These are phyloP conservation scores for Pogonus chalceus DNA, from an alignment of 1,140 invertebrate genomes.

Conservation along the genomic window DNA sequence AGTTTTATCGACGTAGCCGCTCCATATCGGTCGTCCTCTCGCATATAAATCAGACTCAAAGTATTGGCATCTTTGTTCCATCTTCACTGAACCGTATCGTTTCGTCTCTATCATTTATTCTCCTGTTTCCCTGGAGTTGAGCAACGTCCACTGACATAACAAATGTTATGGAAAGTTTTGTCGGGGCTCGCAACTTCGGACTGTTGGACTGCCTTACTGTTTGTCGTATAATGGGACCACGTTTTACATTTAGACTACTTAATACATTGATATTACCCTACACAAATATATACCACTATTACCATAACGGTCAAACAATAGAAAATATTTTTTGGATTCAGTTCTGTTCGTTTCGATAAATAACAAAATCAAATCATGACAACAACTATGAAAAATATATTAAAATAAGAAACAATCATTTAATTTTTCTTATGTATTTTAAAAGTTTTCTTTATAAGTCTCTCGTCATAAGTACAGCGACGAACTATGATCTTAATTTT, in stretches of 20 bases:
- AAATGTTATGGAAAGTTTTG: conserved; percentile 15
- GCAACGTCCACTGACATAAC: conserved; percentile 19
- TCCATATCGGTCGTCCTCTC: background rate
- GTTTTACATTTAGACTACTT: background rate
- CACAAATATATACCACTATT: too few species aligned
- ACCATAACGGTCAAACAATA: too few species aligned
- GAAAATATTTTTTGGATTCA: too few species aligned
- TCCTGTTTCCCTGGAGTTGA: background rate
- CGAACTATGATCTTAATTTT: too few species aligned
- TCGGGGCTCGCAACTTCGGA: conserved; percentile 10
- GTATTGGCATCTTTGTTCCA: background rate
- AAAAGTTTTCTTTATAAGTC: too few species aligned
- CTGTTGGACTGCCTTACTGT: background rate
- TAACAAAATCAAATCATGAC: too few species aligned
- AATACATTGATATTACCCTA: background rate
- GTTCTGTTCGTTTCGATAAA: too few species aligned
- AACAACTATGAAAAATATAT: too few species aligned
- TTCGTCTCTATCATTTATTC: background rate
- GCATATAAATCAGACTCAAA: conserved; percentile 16
- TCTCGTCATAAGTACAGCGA: too few species aligned
- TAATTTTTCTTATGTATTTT: too few species aligned
- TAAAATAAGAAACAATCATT: too few species aligned
- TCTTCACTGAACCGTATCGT: background rate
- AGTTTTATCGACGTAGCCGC: conserved; percentile 17
- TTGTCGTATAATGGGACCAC: background rate